Evolutionary conservation across 2,797 vertebrate genomes (phyloP).

Genomic region (Tamandua tetradactyla): DNA sequence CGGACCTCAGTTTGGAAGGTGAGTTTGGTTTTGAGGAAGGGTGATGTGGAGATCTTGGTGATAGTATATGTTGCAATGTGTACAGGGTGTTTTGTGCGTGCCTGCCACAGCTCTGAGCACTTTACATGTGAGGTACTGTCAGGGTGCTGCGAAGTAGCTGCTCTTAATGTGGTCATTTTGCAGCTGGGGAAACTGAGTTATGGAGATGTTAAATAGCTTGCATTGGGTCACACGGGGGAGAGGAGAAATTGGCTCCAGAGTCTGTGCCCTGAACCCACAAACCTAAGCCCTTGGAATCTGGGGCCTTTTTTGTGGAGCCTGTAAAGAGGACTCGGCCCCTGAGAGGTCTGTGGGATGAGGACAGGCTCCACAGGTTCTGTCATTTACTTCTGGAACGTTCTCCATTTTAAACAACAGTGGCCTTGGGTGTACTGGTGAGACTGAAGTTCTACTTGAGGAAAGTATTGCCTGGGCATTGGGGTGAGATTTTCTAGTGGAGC

Average conservation of each 20-base stretch:
- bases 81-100: too few relatives aligned
- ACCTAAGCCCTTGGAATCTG: background rate
- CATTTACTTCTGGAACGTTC: background rate
- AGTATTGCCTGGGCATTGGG: background rate
- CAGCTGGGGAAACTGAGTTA: background rate
- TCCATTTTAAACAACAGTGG: background rate
- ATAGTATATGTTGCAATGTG: rapidly evolving
- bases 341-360: background rate
- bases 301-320: background rate
- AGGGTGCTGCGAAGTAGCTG: rapidly evolving
- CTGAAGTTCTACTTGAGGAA: too few relatives aligned
- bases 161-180: background rate
- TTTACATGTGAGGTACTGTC: rapidly evolving
- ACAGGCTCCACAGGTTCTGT: too few relatives aligned
- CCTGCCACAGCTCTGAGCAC: background rate
- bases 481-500: background rate
- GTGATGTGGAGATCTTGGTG: background rate
- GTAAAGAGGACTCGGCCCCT: background rate
- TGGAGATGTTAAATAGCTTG: background rate
- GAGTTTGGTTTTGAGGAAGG: background rate
- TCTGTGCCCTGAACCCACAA: background rate
- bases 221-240: too few relatives aligned
- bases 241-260: background rate
- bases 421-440: background rate
- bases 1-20: background rate